phyloP scores from a whole-genome alignment of 2,797 vertebrate species.

The Cuniculus paca region DNA sequence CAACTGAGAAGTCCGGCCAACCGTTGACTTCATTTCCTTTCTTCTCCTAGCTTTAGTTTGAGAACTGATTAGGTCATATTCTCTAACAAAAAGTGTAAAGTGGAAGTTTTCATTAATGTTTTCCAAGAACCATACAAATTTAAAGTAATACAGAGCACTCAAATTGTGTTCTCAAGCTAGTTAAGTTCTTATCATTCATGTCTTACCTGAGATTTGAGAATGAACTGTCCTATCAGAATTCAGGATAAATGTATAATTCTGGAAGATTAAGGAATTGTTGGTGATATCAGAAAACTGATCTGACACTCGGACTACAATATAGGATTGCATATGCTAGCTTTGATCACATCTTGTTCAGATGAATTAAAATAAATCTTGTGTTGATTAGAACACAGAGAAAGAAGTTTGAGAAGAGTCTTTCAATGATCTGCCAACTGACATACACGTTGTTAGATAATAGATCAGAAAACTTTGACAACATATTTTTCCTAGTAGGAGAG shows the following conservation, averaged over 20 bases:
- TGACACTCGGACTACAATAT: neutral
- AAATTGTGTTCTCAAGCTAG: neutral
- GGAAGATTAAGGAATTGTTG: neutral
- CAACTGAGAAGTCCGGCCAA: neutral
- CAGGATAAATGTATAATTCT: neutral
- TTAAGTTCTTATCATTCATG: neutral
- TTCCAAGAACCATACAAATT: neutral
- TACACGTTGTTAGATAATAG: neutral
- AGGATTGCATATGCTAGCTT: neutral
- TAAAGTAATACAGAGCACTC: neutral
- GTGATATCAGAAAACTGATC: neutral
- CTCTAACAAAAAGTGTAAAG: neutral
- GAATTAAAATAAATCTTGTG: slow-evolving; percentile 20
- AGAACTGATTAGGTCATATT: neutral
- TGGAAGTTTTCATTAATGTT: neutral
- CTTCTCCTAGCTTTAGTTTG: neutral
- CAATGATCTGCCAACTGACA: neutral
- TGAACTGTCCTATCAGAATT: neutral
- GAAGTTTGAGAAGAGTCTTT: neutral
- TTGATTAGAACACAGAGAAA: neutral
- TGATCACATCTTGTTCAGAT: neutral
- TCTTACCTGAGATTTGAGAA: neutral
- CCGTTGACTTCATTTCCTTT: neutral
- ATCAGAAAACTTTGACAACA: neutral
- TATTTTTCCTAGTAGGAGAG: neutral